Evolutionary conservation across 1,140 invertebrate species (phyloP).

Genomic region (Trichonephila clavata): DNA sequence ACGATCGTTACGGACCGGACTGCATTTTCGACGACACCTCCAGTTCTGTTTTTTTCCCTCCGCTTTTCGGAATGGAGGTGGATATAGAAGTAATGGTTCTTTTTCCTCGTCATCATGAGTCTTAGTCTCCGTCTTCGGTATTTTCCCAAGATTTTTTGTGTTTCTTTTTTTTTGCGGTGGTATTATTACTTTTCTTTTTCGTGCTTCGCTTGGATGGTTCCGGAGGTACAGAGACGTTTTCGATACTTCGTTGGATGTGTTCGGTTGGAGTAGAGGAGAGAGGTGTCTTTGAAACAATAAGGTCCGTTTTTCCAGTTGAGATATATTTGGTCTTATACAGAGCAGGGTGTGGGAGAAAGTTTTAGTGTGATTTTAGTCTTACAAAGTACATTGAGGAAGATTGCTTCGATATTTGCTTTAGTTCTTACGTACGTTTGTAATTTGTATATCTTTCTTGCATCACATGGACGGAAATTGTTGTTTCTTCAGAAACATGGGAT

Average conservation of each 20-base stretch:
- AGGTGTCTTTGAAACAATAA: neutral
- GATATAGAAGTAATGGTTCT: slow-evolving; percentile 75
- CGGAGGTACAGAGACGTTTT: slow-evolving; percentile 33
- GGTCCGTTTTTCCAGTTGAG: neutral
- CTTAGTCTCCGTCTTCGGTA: slow-evolving; percentile 69
- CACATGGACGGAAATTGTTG: no score
- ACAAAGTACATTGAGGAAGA: no score
- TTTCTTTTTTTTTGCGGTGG: slow-evolving; percentile 6
- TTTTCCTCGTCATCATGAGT: slow-evolving; percentile 74
- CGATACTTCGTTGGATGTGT: slow-evolving; percentile 19
- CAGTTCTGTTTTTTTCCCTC: neutral
- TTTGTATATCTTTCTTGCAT: no score
- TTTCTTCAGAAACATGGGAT: no score
- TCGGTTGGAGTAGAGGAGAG: no score
- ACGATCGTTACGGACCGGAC: slow-evolving; percentile 73
- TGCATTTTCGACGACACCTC: slow-evolving; percentile 75
- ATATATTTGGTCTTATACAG: neutral
- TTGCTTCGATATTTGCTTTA: no score
- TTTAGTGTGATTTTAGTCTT: neutral
- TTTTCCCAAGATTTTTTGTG: slow-evolving; percentile 59
- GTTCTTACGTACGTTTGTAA: no score
- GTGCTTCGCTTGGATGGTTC: neutral
- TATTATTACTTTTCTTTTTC: neutral
- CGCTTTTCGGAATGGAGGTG: slow-evolving; percentile 54
- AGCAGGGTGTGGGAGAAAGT: neutral